These are phyloP conservation scores for Ammodytes dubius DNA, from an alignment of 2,113 vertebrate species.

Conservation along the genomic window DNA sequence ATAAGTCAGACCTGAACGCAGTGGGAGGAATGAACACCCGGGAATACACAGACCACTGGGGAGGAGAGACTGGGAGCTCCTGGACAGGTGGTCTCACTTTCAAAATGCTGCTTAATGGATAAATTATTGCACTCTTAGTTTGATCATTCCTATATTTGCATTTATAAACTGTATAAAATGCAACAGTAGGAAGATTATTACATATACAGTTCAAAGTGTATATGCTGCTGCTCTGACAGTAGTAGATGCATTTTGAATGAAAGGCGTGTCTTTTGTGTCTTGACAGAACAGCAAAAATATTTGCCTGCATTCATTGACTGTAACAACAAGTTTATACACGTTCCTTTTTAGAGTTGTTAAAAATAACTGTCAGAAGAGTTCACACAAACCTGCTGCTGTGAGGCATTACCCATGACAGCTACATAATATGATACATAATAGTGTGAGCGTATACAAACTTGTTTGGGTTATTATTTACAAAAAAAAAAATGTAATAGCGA, in stretches of 20 bases:
- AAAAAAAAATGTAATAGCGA: not conserved
- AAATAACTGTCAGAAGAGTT: not conserved
- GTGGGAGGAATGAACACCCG: constrained; percentile 96
- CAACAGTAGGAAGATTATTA: too few relatives aligned
- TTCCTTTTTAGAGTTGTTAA: not conserved
- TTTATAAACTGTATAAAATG: not conserved
- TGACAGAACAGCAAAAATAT: too few relatives aligned
- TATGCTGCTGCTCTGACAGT: not conserved
- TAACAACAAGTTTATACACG: constrained; percentile 2
- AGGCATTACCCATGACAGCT: not conserved
- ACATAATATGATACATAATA: not conserved
- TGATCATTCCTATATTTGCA: not conserved
- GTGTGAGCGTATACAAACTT: not conserved
- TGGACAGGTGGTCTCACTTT: constrained; percentile 89
- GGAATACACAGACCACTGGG: constrained; percentile 94
- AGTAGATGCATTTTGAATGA: not conserved
- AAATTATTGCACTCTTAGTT: not conserved
- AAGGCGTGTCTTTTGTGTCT: not conserved
- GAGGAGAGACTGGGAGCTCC: constrained; percentile 98
- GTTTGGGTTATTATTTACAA: not conserved
- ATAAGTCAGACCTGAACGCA: constrained; percentile 94
- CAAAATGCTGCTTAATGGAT: not conserved
- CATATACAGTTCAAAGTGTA: not conserved
- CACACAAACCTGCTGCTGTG: not conserved
- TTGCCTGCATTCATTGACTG: not conserved